Evolutionary conservation across 2,113 vertebrate genomes (phyloP).

Genomic region (Tricholaema leucomelas): DNA sequence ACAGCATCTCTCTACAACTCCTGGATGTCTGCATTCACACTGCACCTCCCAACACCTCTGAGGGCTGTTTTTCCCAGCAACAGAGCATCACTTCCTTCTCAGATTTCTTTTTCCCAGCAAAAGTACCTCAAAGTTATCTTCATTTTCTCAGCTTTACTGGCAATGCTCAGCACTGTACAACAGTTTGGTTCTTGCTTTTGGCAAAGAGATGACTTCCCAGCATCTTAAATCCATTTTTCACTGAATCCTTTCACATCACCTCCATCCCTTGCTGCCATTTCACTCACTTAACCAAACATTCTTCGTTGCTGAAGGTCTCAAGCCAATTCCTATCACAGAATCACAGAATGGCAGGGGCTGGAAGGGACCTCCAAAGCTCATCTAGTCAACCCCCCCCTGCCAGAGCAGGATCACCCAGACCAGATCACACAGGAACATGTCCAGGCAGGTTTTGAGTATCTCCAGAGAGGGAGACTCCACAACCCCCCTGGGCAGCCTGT

Average conservation of each 20-base stretch:
- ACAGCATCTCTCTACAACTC: neutral
- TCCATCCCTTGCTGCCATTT: neutral
- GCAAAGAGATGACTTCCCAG: neutral
- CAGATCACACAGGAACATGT: too few species aligned
- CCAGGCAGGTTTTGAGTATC: too few species aligned
- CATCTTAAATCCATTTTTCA: neutral
- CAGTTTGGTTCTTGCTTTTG: neutral
- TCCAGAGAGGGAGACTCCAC: too few species aligned
- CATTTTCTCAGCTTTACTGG: neutral
- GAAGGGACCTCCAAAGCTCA: too few species aligned
- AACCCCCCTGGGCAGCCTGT: too few species aligned
- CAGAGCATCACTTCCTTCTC: neutral
- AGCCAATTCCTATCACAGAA: neutral
- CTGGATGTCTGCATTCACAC: neutral
- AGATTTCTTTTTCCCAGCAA: neutral
- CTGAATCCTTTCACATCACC: neutral
- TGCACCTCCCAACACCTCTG: neutral
- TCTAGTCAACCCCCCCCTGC: too few species aligned
- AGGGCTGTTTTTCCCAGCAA: neutral
- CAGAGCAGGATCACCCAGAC: too few species aligned
- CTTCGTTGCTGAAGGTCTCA: neutral
- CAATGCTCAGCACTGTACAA: neutral
- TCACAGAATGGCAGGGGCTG: too few species aligned
- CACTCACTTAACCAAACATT: neutral
- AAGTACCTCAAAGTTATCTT: neutral